phyloP scores from a whole-genome alignment of 2,797 vertebrate genomes.

The Cetoscarus ocellatus region DNA sequence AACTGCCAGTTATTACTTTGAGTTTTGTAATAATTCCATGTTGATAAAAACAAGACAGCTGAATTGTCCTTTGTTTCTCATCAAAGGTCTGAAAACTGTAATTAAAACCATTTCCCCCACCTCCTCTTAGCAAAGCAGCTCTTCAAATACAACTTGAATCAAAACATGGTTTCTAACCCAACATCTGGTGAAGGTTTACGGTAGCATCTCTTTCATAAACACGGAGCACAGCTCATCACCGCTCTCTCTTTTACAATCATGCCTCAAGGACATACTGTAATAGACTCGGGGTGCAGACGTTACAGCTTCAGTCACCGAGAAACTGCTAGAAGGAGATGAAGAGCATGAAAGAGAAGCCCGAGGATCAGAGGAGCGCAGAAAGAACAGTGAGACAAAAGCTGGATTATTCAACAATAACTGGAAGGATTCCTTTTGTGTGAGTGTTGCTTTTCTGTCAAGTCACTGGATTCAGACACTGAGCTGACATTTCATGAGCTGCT shows the following conservation, averaged over 20 bases:
- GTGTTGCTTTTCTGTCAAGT: slow-evolving; percentile 5
- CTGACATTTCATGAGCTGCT: slow-evolving; percentile 5
- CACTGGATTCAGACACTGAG: slow-evolving; percentile 13
- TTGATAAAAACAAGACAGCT: too few relatives aligned
- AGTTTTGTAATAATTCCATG: too few relatives aligned
- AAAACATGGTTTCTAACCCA: not conserved
- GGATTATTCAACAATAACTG: slow-evolving; percentile 24
- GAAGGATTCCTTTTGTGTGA: slow-evolving; percentile 10
- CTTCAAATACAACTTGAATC: too few relatives aligned
- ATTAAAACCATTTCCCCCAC: not conserved
- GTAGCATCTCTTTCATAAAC: slow-evolving; percentile 22
- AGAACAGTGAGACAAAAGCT: slow-evolving; percentile 28
- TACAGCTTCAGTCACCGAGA: slow-evolving; percentile 33
- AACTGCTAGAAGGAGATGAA: slow-evolving; percentile 28
- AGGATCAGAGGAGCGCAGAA: slow-evolving; percentile 18
- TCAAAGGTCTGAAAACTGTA: not conserved
- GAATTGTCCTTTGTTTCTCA: too few relatives aligned
- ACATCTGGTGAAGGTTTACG: slow-evolving; percentile 6
- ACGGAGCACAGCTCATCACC: slow-evolving; percentile 31
- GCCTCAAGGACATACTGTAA: slow-evolving; percentile 49
- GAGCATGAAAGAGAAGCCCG: slow-evolving; percentile 16
- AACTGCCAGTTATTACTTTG: too few relatives aligned
- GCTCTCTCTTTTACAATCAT: slow-evolving; percentile 29
- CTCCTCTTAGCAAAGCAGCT: too few relatives aligned
- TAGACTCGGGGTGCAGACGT: slow-evolving; percentile 26